Evolutionary conservation across 1,140 invertebrate species (phyloP).

Genomic region (Phymastichus coffea): DNA sequence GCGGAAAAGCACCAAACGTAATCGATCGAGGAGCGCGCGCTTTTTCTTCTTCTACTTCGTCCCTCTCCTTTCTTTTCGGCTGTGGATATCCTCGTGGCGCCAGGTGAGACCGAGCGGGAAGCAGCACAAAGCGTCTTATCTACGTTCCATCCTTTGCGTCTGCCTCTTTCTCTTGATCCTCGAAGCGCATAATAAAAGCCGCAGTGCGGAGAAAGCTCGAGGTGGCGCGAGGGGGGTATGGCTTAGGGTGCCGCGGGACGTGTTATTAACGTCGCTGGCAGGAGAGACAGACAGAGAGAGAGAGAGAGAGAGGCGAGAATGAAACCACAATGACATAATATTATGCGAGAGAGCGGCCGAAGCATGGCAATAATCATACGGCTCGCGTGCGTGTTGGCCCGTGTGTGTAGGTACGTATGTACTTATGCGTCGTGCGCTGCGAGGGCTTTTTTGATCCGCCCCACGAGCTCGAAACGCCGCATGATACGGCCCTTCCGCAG

Average conservation of each 20-base stretch:
- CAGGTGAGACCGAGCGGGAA: conserved; percentile 4
- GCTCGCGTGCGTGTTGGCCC: conserved; percentile 1
- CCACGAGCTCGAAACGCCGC: conserved; percentile 12
- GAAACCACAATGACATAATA: conserved; percentile 46
- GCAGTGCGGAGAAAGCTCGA: conserved; percentile 16
- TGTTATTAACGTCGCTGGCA: conserved; percentile 39
- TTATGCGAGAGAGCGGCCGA: conserved; percentile 35
- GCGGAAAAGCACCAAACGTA: not conserved
- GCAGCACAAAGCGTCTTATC: conserved; percentile 18
- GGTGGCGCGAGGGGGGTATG: too few relatives aligned
- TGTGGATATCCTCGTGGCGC: conserved; percentile 20
- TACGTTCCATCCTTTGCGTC: conserved; percentile 22
- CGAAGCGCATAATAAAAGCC: conserved; percentile 14
- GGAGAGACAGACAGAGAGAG: not conserved
- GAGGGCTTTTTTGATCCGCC: not conserved
- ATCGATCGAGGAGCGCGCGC: conserved; percentile 5
- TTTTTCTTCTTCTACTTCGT: too few relatives aligned
- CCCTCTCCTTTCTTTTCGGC: too few relatives aligned
- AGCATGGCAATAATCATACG: conserved; percentile 43
- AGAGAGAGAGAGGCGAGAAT: conserved; percentile 22
- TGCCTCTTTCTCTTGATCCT: conserved; percentile 5
- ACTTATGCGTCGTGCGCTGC: not conserved
- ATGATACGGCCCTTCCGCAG: not conserved
- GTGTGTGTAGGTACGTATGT: not conserved
- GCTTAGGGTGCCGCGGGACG: conserved; percentile 40